phyloP scores from a whole-genome alignment of 35 echinoderm and acorn worm genomes.

The Strongylocentrotus purpuratus region DNA sequence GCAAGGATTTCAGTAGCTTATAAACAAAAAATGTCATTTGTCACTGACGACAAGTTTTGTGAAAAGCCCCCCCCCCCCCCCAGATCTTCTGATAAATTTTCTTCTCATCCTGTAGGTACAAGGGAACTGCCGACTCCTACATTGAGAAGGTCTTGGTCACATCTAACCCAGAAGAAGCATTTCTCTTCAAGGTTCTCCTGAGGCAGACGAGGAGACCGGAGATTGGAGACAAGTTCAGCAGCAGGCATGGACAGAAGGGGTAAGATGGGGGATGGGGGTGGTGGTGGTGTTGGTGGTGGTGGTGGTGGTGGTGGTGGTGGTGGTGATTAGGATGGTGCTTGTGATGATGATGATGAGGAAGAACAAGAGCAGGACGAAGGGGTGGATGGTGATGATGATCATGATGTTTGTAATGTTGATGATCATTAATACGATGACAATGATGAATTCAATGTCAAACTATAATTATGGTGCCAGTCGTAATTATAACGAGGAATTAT shows the following conservation, averaged over 20 bases:
- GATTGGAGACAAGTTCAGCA: conserved; percentile 96
- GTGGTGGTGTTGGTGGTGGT: background rate
- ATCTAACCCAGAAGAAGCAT: conserved; percentile 94
- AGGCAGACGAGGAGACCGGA: conserved; percentile 93
- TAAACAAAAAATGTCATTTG: too few species aligned
- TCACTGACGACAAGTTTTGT: too few species aligned
- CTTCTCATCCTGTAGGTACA: conserved; percentile 59
- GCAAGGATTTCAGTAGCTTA: too few species aligned
- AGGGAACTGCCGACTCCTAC: conserved; percentile 86
- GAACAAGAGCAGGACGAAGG: background rate
- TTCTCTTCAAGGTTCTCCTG: conserved; percentile 91
- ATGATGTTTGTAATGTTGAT: background rate
- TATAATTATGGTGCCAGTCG: background rate
- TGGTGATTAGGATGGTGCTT: background rate
- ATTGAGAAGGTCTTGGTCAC: conserved; percentile 98
- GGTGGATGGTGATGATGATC: background rate
- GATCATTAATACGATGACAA: background rate
- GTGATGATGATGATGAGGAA: background rate
- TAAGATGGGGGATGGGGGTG: background rate
- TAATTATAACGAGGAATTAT: background rate
- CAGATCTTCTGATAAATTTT: too few species aligned
- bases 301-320: background rate
- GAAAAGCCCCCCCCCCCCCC: too few species aligned
- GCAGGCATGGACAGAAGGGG: conserved; percentile 98
- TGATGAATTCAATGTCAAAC: background rate